Conservation (phyloP, 2,113 vertebrate species). For the Epinephelus cyanopodus region DNA sequence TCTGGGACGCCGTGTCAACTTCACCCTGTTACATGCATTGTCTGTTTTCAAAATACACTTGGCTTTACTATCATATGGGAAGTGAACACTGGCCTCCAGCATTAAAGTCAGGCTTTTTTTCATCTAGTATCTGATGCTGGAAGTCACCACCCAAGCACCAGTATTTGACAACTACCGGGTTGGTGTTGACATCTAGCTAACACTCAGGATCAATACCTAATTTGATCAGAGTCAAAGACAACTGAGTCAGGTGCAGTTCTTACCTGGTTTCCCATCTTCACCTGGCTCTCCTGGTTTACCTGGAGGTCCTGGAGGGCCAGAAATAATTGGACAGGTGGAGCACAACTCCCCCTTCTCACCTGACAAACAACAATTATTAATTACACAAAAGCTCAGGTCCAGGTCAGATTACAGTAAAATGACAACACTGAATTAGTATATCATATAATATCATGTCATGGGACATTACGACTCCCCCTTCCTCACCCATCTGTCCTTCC, state of each 20-base stretch:
- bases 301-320: conserved; percentile 26
- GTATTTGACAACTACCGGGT: too few relatives aligned
- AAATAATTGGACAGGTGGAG: background rate
- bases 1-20: too few relatives aligned
- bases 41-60: too few relatives aligned
- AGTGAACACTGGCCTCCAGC: too few relatives aligned
- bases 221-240: background rate
- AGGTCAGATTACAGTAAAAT: background rate
- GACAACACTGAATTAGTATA: background rate
- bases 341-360: conserved; percentile 80
- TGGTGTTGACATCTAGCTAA: too few relatives aligned
- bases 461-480: background rate
- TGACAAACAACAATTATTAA: conserved; percentile 27
- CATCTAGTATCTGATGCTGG: too few relatives aligned
- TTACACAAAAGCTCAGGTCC: background rate
- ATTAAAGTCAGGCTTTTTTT: too few relatives aligned
- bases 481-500: conserved; percentile 60
- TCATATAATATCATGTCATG: background rate
- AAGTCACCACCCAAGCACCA: too few relatives aligned
- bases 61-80: too few relatives aligned
- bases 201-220: background rate
- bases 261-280: conserved; percentile 69
- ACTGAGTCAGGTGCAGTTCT: background rate
- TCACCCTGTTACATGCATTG: too few relatives aligned
- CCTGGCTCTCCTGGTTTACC: conserved; percentile 73